Percentiles rank a stretch among this genome's conserved stretches.
Conservation (phyloP, 2,113 vertebrate species). For the Polypterus bichir region DNA sequence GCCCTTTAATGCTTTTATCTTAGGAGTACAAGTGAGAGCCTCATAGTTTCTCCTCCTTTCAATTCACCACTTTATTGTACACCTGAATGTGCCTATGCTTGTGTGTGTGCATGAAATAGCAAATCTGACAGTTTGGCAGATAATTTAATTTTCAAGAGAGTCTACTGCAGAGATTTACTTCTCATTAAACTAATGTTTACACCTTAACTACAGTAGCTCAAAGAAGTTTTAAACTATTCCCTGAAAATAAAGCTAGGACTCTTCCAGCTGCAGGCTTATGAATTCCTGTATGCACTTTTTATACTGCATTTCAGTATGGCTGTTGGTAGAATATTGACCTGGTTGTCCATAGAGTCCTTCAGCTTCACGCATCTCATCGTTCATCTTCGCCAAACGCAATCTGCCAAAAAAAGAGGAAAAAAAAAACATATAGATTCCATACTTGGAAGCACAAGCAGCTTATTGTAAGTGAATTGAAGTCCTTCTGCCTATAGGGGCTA, state of each 20-base stretch:
- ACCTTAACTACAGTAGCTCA: background rate
- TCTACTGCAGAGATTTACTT: background rate
- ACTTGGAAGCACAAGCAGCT: background rate
- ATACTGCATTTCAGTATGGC: slow-evolving; percentile 91
- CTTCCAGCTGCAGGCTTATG: slow-evolving; percentile 78
- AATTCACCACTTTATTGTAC: no score
- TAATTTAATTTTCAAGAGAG: no score
- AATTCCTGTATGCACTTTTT: slow-evolving; percentile 93
- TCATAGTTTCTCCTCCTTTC: no score
- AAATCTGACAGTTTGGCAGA: no score
- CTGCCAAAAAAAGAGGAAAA: slow-evolving; percentile 33
- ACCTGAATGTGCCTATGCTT: no score
- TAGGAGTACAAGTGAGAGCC: no score
- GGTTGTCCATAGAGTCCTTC: slow-evolving; percentile 90
- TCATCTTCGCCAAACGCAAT: slow-evolving; percentile 93
- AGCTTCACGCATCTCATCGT: slow-evolving; percentile 96
- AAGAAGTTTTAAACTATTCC: background rate
- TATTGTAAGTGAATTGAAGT: no score
- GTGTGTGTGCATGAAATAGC: no score
- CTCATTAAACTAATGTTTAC: background rate
- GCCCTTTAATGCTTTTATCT: no score
- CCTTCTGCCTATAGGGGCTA: no score
- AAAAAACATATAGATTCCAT: background rate
- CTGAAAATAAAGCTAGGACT: slow-evolving; percentile 45
- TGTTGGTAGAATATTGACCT: slow-evolving; percentile 93